Evolutionary conservation across 2,888 invertebrate species (phyloP), one percentile per base, ranked within the genome.

Genomic region (Cantharis rustica): DNA sequence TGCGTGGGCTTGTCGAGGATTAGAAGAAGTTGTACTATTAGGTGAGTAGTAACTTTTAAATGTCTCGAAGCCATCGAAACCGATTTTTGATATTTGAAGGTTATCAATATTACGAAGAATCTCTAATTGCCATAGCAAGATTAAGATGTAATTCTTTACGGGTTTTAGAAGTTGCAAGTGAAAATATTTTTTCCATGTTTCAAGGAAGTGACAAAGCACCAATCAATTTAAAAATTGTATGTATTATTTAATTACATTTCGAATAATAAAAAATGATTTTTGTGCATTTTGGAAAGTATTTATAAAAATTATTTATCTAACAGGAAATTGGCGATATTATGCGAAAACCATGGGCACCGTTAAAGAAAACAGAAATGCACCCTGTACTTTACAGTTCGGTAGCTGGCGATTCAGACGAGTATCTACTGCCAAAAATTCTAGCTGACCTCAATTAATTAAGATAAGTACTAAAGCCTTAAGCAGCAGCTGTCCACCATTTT

Each of bases 121-220:
- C 93, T 87, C 86, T 93, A 72, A 88, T 93, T 27, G 93, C 93
- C 17, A 92, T 94, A 71, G 91, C 92, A 61, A 89, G 93, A 79
- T 88, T 93, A 47, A 88, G 92, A 73, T 91, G 91, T 68, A 84
- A 89, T 17, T 89, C 88, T 27, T 87, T 93, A 79, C 89, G 89
- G 79, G 88, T 89, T 66, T 87, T 93, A 61, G 90, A 90, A 81
- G 90, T 93, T 79, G 91, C 93, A 11, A 89, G 90, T 80, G 87
- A 87, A 69, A 90, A 91, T 83, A 87, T 91, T 76, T 80, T 86
- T 26, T 84, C 20, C 10, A 16, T 81, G 74, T 81, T 80, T 10
- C 79, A 82, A 71, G 80, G n/a, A 68, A 68, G n/a, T 66, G 66
- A 20, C 15, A 26, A 20, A 68, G 16, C 15, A 15, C 20, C 26